Conservation (phyloP, 1,140 invertebrate genomes). For the Homarus americanus region DNA sequence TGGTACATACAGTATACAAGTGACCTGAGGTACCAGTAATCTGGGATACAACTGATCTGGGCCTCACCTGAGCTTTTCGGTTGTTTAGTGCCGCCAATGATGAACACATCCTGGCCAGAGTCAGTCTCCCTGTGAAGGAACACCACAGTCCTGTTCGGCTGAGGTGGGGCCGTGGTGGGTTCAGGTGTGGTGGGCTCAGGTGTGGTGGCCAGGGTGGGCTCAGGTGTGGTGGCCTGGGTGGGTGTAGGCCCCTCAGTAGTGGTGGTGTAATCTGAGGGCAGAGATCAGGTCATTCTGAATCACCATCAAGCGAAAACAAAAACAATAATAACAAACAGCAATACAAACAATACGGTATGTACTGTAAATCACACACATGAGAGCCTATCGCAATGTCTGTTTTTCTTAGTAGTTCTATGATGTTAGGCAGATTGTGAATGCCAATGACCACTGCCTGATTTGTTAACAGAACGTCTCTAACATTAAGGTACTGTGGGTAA, state of each 20-base stretch:
- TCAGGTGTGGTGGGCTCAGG: background rate
- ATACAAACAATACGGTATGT: too few species aligned
- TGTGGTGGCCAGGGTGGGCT: background rate
- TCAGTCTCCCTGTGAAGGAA: conserved; percentile 78
- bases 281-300: background rate
- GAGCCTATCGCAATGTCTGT: too few species aligned
- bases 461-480: too few species aligned
- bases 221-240: background rate
- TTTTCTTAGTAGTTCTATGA: too few species aligned
- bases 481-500: too few species aligned
- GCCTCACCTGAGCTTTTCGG: conserved; percentile 70
- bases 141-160: conserved; percentile 77
- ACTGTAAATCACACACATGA: too few species aligned
- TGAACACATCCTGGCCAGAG: conserved; percentile 79
- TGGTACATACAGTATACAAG: background rate
- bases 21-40: too few species aligned
- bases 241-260: background rate
- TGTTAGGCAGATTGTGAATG: too few species aligned
- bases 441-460: too few species aligned
- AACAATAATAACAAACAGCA: too few species aligned
- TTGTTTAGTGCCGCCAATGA: conserved; percentile 78
- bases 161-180: conserved; percentile 58
- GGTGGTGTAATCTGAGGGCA: background rate
- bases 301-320: too few species aligned
- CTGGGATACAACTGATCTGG: background rate